A percentile compares a stretch with the other conserved stretches of the same genome.
phyloP scores from a whole-genome alignment of 2,888 invertebrate species.

The Drosophila fungiperda region DNA sequence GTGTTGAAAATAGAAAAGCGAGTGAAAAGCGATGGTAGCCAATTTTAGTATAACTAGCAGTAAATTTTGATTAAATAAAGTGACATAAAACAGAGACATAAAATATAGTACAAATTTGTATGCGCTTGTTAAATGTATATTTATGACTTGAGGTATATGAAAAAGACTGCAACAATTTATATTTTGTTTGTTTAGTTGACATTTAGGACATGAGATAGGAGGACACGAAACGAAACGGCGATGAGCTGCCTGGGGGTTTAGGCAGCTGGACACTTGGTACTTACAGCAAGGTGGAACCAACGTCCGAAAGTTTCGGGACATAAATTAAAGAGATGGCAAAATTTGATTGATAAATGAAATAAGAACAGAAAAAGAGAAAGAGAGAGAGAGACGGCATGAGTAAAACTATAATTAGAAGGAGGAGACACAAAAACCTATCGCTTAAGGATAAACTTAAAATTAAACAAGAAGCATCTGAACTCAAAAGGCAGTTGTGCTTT shows the following conservation, averaged over 20 bases:
- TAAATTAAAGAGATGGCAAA: conserved; percentile 53
- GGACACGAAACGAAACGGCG: conserved; percentile 52
- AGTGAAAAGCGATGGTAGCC: conserved; percentile 45
- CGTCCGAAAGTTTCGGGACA: conserved; percentile 54
- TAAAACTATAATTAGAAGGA: conserved; percentile 40
- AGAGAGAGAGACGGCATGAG: conserved; percentile 57
- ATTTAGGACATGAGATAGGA: conserved; percentile 31
- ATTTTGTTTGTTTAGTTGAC: conserved; percentile 22
- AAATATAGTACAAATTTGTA: conserved; percentile 27
- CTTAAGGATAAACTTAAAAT: conserved; percentile 59
- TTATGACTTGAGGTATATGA: conserved; percentile 15
- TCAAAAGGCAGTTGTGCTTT: conserved; percentile 38
- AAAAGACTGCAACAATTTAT: conserved; percentile 27
- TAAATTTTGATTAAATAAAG: conserved; percentile 24
- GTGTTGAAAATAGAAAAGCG: conserved; percentile 34
- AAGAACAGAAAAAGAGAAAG: conserved; percentile 46
- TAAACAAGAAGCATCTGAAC: conserved; percentile 48
- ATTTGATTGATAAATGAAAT: conserved; percentile 52
- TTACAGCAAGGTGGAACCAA: conserved; percentile 76
- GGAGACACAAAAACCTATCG: conserved; percentile 40
- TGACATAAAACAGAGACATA: conserved; percentile 31
- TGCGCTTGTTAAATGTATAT: conserved; percentile 39
- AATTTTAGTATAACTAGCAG: conserved; percentile 36
- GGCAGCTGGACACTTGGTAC: conserved; percentile 76
- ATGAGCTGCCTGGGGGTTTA: conserved; percentile 32